Evolutionary conservation across 2,113 vertebrate species (phyloP), one percentile per base, ranked within the genome.

Genomic region (Crocuta crocuta): DNA sequence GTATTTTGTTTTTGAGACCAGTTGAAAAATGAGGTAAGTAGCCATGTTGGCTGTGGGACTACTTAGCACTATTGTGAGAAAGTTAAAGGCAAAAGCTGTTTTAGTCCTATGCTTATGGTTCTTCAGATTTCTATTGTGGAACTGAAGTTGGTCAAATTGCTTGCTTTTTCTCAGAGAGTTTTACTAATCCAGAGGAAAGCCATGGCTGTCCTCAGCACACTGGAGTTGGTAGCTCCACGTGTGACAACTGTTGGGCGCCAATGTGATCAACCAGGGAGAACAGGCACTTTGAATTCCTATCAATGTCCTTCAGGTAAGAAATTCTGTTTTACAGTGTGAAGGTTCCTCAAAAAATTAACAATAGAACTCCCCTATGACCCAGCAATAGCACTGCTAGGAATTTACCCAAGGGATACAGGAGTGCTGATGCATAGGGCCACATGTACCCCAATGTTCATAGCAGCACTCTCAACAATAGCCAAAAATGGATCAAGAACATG

Each of bases 21-120:
- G 39, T 85, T 80, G 82, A 91, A 93, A 90, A 96, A 73, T n/a
- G 19, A 96, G 28, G 10, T 48, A 80, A 95, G 55, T 71, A 89
- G 92, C 80, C 28, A 65, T 74, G 83, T 71, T 73, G 80, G 35
- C 43, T 63, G 4, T 35, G 61, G 55, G 78, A 92, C 92, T n/a
- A 45, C 58, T 63, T 53, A 24, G 53, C 3, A 74, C 50, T 71
- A 65, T 26, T 81, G 2, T 39, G 73, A 73, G 53, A 85, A 93
- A 93, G 48, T 93, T 63, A 26, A 63, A 63, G 61, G 61, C 61
- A 63, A 53, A 92, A 58, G 24, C 21, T 74, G 8, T 70, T 55
- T 66, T 66, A 80, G 10, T 28, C 13, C 82, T 58, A 66, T 73
- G 71, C 76, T 97, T 45, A 55, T 83, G 39, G 21, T 70, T 91